Base-by-base conservation (phyloP, 1,140 invertebrate genomes). In the Streblospio benedicti region DNA sequence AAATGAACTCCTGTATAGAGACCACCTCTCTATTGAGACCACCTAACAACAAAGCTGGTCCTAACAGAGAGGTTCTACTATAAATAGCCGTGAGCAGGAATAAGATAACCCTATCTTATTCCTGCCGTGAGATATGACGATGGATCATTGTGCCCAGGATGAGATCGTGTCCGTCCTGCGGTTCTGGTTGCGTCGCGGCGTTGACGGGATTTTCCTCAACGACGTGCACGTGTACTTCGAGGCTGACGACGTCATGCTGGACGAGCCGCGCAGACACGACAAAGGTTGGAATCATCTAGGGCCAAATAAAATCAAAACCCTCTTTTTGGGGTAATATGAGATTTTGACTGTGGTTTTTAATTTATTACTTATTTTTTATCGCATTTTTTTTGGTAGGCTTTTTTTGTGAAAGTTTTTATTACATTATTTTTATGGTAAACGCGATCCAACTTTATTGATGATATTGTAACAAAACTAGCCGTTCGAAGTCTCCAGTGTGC, bases 171-270 rank as follows among this genome's bases (percentile, higher is more conserved):
- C n/a, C n/a, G n/a, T n/a, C n/a, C n/a, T 69, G 41, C 31, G 49
- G 25, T 67, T 65, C 59, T 69, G 67, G 67, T 35, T 69, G 16
- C 60, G 65, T n/a, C 57, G 58, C 51, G 67, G 67, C 20, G 57
- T 66, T n/a, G 65, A 69, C 52, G 67, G 68, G n/a, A 35, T 69
- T 23, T 12, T 59, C 20, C 23, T 69, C 4, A 60, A 61, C 27
- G 62, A 53, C 28, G 33, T 60, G 28, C 30, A 31, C 23, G 25
- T 32, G 50, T 31, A 69, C 20, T 67, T 62, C 35, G 67, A 69
- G 23, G 18, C 55, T 18, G 38, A 32, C 5, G 60, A 62, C 33
- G 16, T 57, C 16, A 45, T 12, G 16, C 45, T 51, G 33, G 63
- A 69, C 18, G 51, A 60, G 56, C 43, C 49, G n/a, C 51, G n/a